A percentile compares a stretch with the other conserved stretches of the same genome.
phyloP scores from a whole-genome alignment of 1,140 invertebrate genomes.

The Solenopsis fugax region DNA sequence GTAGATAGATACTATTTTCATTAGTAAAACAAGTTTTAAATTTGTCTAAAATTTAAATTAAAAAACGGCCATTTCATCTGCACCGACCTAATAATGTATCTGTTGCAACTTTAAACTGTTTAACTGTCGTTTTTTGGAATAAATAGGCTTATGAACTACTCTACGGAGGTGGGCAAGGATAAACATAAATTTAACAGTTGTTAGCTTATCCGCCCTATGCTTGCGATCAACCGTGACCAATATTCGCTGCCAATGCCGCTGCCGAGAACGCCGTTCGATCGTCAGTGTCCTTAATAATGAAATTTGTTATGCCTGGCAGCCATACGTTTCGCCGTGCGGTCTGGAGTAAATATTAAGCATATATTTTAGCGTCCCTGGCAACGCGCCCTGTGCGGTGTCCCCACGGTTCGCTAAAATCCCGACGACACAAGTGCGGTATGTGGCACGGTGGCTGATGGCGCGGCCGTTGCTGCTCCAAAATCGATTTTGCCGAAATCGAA shows the following conservation, averaged over 20 bases:
- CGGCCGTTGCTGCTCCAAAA: conserved; percentile 47
- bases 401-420: conserved; percentile 48
- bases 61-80: too few species aligned
- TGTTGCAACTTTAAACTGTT: background rate
- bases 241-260: conserved; percentile 10
- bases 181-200: background rate
- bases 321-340: conserved; percentile 72
- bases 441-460: conserved; percentile 44
- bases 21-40: too few species aligned
- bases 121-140: background rate
- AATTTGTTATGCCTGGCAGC: conserved; percentile 70
- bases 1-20: too few species aligned
- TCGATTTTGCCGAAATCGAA: conserved; percentile 68
- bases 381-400: conserved; percentile 67
- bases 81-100: too few species aligned
- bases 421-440: conserved; percentile 31
- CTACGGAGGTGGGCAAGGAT: background rate
- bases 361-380: conserved; percentile 72
- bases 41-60: too few species aligned
- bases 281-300: conserved; percentile 70
- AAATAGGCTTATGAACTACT: background rate
- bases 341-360: conserved; percentile 73
- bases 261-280: conserved; percentile 49
- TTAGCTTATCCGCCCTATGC: background rate
- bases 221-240: conserved; percentile 1